Evolutionary conservation across 2,888 invertebrate genomes (phyloP), one percentile per base, ranked within the genome.

Genomic region (Pecten maximus): DNA sequence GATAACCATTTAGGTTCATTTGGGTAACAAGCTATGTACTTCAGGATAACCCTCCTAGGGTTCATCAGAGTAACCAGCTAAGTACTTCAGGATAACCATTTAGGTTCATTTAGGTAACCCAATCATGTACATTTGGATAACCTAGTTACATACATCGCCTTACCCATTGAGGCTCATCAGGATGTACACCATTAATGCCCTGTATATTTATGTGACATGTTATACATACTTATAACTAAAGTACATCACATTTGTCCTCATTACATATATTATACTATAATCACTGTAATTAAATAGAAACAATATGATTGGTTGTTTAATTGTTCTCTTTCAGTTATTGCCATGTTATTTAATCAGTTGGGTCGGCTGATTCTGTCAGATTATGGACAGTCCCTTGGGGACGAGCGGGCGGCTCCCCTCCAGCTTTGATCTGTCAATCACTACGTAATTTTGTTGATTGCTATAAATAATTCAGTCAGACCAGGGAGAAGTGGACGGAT

Each of bases 361-460:
- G 10, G 2, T 23, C 35, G 16, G 8, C 35, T 35, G 28, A 74
- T 74, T 74, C 74, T 35, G 74, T 74, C 74, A 74, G 74, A 74
- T 74, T 74, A 40, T 54, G 60, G 74, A 39, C 40, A 4, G 60
- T 60, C 60, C 54, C 88, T 28, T 19, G 88, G 88, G 88, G 88
- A n/a, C 48, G 1, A 10, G 74, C 74, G 74, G 74, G 74, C 74
- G 74, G 74, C 74, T 88, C 88, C 88, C 44, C 16, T 48, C 88
- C 35, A 44, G 35, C 89, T 94, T 94, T 94, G 94, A 93, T 93
- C 93, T 92, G 91, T 90, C 93, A 92, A 93, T 93, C 94, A 93
- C 88, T 89, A 87, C 60, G 89, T 91, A 92, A 92, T 93, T 91
- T 92, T 91, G 90, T 90, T 91, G 89, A 93, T 91, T 88, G 90